phyloP scores from a whole-genome alignment of 2,113 vertebrate genomes.

The Ifrita kowaldi region DNA sequence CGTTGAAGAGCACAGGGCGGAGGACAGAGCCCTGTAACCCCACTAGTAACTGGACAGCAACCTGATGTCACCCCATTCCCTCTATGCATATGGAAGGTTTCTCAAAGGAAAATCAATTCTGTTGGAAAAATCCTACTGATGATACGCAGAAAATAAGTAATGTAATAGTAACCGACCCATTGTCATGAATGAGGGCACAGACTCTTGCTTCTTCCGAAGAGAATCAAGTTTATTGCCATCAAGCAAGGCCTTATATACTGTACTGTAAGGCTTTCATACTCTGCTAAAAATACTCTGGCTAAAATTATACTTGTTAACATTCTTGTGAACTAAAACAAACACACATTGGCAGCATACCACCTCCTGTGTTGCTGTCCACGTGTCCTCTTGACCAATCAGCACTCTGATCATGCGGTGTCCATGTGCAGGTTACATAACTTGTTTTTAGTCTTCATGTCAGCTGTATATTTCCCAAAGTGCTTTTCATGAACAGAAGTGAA shows the following conservation, averaged over 20 bases:
- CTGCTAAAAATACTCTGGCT: neutral
- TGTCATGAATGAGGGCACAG: fast-evolving
- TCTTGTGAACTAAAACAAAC: neutral
- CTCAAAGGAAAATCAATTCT: neutral
- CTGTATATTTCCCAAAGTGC: neutral
- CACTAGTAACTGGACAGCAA: neutral
- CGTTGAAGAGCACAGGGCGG: neutral
- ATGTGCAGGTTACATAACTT: fast-evolving
- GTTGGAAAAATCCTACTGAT: neutral
- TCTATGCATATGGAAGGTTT: neutral
- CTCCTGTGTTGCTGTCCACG: neutral
- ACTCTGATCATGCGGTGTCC: neutral
- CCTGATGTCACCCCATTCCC: neutral
- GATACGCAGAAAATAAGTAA: neutral
- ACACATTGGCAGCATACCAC: neutral
- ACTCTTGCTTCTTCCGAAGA: neutral
- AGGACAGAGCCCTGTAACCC: neutral
- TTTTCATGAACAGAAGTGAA: neutral
- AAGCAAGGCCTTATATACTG: neutral
- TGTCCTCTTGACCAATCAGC: neutral
- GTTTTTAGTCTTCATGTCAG: fast-evolving
- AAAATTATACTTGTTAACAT: neutral
- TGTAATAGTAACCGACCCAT: neutral
- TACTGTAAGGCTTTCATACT: neutral
- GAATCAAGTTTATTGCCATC: neutral